A percentile compares a stretch with the other conserved stretches of the same genome.
These are phyloP conservation scores for Lasioglossum oenotherae DNA, from an alignment of 2,888 invertebrate genomes.

Conservation along the genomic window DNA sequence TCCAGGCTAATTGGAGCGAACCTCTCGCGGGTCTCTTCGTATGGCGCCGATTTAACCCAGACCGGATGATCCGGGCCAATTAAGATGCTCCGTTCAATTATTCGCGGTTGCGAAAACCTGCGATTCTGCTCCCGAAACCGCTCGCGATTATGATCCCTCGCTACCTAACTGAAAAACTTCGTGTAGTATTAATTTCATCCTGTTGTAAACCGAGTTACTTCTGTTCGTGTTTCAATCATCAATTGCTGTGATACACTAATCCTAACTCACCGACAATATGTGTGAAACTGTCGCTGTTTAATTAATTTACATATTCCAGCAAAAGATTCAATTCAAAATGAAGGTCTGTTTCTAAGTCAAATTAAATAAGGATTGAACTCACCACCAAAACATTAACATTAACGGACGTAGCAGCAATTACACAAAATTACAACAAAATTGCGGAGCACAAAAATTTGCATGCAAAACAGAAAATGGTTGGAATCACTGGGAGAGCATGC, in stretches of 20 bases:
- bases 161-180: background rate
- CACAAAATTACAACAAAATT: background rate
- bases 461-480: background rate
- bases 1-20: conserved; percentile 54
- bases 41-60: conserved; percentile 20
- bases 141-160: background rate
- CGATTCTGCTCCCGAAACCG: background rate
- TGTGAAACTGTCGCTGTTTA: too few species aligned
- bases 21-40: conserved; percentile 11
- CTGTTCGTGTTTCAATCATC: background rate
- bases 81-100: conserved; percentile 21
- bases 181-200: background rate
- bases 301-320: background rate
- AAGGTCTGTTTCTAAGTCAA: background rate
- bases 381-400: background rate
- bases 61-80: conserved; percentile 19
- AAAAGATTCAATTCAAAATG: background rate
- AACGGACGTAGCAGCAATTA: background rate
- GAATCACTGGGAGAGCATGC: background rate
- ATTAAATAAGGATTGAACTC: background rate
- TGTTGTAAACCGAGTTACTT: background rate
- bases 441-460: background rate
- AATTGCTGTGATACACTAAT: too few species aligned
- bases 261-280: too few species aligned
- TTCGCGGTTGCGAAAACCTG: background rate